Percentiles rank a stretch among this genome's conserved stretches.
Evolutionary conservation across 2,888 invertebrate species (phyloP).

Genomic region (Drosophila parthenogenetica): DNA sequence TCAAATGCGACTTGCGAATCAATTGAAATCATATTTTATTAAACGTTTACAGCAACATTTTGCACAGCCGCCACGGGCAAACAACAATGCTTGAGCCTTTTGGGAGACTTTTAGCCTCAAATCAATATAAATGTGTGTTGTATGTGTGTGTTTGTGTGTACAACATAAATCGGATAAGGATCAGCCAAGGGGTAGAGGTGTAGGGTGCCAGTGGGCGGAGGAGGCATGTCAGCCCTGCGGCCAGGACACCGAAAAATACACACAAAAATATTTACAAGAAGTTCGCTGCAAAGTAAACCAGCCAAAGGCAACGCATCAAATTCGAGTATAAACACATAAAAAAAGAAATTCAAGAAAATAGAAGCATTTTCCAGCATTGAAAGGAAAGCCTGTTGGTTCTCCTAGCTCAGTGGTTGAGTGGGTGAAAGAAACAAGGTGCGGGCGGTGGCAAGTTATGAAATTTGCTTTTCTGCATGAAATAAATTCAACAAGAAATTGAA

Average conservation of each 20-base stretch:
- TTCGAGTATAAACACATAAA: constrained; percentile 67
- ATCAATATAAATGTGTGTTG: constrained; percentile 45
- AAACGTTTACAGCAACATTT: constrained; percentile 76
- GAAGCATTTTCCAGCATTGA: constrained; percentile 34
- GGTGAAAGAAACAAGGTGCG: neutral
- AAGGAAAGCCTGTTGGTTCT: constrained; percentile 7
- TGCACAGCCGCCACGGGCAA: constrained; percentile 66
- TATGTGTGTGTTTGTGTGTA: constrained; percentile 35
- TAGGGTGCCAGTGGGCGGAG: neutral
- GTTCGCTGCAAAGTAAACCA: constrained; percentile 58
- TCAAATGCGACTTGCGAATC: constrained; percentile 75
- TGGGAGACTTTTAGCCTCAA: constrained; percentile 36
- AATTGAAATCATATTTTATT: constrained; percentile 79
- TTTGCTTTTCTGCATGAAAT: constrained; percentile 71
- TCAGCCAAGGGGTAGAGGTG: constrained; percentile 14
- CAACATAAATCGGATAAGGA: constrained; percentile 62
- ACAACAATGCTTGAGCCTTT: constrained; percentile 42
- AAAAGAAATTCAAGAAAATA: constrained; percentile 2
- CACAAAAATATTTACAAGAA: constrained; percentile 75
- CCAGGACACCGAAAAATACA: constrained; percentile 47
- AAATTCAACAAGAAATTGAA: constrained; percentile 74
- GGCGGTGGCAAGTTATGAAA: constrained; percentile 56
- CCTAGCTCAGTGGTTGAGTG: neutral
- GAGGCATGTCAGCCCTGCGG: constrained; percentile 14
- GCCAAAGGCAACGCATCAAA: constrained; percentile 66